Percentiles rank a stretch among this genome's conserved stretches.
Conservation (phyloP, 2,113 vertebrate genomes). For the Passerina amoena region DNA sequence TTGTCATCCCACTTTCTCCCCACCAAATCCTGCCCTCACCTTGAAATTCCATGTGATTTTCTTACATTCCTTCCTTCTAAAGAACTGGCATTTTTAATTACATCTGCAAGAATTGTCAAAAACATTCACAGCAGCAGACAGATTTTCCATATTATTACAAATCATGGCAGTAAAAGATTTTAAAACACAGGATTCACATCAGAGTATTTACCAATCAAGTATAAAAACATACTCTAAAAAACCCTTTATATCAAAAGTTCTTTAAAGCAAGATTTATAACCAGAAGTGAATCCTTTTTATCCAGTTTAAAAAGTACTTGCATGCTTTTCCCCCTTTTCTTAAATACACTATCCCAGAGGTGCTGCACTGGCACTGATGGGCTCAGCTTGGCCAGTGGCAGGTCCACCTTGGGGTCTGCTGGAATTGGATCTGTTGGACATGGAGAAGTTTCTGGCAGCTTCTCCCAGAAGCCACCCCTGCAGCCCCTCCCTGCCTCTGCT, state of each 20-base stretch:
- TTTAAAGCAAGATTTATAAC: background rate
- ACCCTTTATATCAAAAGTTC: background rate
- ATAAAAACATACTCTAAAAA: background rate
- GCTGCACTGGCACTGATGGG: background rate
- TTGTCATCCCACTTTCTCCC: background rate
- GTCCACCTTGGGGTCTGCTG: background rate
- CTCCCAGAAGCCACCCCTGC: background rate
- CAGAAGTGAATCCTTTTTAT: background rate
- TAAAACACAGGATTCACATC: background rate
- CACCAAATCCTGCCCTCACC: background rate
- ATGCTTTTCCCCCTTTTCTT: rapidly evolving
- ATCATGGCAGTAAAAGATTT: background rate
- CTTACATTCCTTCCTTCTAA: background rate
- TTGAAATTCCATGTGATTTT: background rate
- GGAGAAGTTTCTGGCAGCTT: background rate
- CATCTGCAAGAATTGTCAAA: background rate
- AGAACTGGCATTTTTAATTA: background rate
- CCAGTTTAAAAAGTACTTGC: background rate
- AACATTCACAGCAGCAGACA: background rate
- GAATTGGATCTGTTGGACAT: background rate
- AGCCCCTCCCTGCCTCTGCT: background rate
- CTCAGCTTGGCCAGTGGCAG: background rate
- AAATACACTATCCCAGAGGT: background rate
- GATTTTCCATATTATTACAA: background rate
- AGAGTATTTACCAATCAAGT: background rate